Base-by-base conservation (phyloP, 2,888 invertebrate species). In the Pristionchus exspectatus region DNA sequence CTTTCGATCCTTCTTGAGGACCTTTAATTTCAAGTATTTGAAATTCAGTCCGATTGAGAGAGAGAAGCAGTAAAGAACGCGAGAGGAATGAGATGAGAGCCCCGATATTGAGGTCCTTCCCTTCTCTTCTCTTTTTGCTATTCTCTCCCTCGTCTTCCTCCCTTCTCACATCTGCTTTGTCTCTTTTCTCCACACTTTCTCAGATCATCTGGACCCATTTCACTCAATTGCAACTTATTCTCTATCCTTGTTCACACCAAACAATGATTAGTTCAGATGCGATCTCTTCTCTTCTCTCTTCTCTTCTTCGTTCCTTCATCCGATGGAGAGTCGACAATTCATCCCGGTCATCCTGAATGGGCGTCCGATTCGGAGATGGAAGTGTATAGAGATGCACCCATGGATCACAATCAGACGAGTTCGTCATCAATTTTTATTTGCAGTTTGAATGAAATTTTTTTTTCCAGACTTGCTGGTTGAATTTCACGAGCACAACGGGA, bases 161-260 rank as follows among this genome's bases (percentile, higher is more conserved):
- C 30, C 84, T 59, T 59, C 24, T 59, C 84, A 85, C 81, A 81
- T 84, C 84, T 84, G 84, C 84, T 84, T 63, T 84, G 59, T 84
- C 30, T 84, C 84, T 84, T n/a, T 50, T 27, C 27, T 83, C 56
- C 38, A 44, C 83, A 18, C 56, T 83, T 54, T 54, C 54, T 30
- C 44, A 50, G 83, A 27, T 83, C 81, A 81, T 81, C 38, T 50
- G 50, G n/a, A 24, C n/a, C 21, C 56, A 30, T 56, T n/a, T 83
- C 27, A 56, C 30, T 56, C 54, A n/a, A 83, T 83, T n/a, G 30
- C 50, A 21, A 21, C 56, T 83, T 30, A 30, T 18, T 10, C 83
- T 7, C 2, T 4, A 12, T 50, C 38, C 24, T 83, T 83, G 81
- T 81, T 83, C 83, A 24, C 30, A 12, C n/a, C 74, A 74, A 21